phyloP scores from a whole-genome alignment of 2,888 invertebrate species.

The Ophion ellenae region DNA sequence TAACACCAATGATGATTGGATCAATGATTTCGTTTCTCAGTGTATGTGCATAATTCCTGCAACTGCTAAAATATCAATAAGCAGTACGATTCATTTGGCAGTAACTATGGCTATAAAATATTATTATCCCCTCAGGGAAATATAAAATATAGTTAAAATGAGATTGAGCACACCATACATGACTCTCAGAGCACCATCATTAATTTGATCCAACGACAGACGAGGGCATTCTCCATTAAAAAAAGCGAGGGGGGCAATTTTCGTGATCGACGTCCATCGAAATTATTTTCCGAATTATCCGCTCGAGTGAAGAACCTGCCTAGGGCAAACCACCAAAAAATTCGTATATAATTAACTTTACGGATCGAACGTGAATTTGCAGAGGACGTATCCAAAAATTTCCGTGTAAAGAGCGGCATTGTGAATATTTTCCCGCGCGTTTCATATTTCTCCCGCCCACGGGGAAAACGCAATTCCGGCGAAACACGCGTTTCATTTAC shows the following conservation, averaged over 20 bases:
- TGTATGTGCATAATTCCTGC: too few relatives aligned
- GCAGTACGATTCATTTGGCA: too few relatives aligned
- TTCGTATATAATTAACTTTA: too few relatives aligned
- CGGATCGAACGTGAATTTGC: neutral
- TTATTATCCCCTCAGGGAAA: too few relatives aligned
- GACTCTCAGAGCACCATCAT: neutral
- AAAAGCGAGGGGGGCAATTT: neutral
- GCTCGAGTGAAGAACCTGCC: too few relatives aligned
- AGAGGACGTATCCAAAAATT: neutral
- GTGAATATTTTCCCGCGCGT: neutral
- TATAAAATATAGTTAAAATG: too few relatives aligned
- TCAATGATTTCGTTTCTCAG: too few relatives aligned
- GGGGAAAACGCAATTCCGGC: constrained; percentile 17
- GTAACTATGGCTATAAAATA: too few relatives aligned
- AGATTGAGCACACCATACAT: too few relatives aligned
- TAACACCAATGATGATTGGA: too few relatives aligned
- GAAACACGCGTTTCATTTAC: constrained; percentile 13
- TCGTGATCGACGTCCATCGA: neutral
- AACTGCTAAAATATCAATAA: too few relatives aligned
- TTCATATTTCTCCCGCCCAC: neutral
- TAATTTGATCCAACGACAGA: neutral
- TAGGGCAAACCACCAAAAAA: too few relatives aligned
- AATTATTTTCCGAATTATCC: neutral
- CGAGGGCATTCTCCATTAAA: neutral
- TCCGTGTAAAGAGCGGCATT: neutral